Conservation (phyloP, 2,888 invertebrate genomes). For the Pecten maximus region DNA sequence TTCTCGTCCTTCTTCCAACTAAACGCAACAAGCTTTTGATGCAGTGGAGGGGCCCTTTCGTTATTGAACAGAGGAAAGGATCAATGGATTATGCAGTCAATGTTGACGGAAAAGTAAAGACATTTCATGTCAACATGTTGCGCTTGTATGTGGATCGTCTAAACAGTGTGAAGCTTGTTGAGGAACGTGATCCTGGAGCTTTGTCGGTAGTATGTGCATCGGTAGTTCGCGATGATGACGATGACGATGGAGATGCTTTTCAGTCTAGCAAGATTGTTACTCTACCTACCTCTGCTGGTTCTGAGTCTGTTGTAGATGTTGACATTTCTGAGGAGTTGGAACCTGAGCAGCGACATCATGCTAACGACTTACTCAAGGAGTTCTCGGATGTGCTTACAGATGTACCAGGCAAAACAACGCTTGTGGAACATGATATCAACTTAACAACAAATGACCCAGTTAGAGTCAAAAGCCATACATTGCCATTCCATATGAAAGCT, state of each 20-base stretch:
- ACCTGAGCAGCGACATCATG: not conserved
- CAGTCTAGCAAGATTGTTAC: not conserved
- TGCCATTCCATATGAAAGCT: conserved; percentile 49
- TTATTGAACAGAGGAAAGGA: conserved; percentile 43
- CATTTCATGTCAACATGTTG: conserved; percentile 54
- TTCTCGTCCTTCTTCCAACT: conserved; percentile 54
- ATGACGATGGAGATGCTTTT: not conserved
- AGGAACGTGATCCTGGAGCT: not conserved
- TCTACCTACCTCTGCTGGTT: not conserved
- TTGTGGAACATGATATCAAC: conserved; percentile 42
- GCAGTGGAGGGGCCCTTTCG: conserved; percentile 59
- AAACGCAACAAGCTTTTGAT: conserved; percentile 54
- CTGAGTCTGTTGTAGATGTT: not conserved
- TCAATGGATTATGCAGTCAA: conserved; percentile 47
- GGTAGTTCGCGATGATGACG: not conserved
- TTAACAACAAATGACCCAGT: conserved; percentile 48
- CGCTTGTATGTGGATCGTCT: conserved; percentile 43
- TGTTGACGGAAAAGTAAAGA: conserved; percentile 45
- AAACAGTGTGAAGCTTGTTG: not conserved
- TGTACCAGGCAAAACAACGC: conserved; percentile 45
- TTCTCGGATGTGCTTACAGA: conserved; percentile 49
- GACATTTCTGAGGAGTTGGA: not conserved
- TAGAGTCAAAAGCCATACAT: conserved; percentile 48
- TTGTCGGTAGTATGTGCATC: not conserved
- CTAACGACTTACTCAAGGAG: conserved; percentile 34